Conservation (phyloP, 1,140 invertebrate species). For the Sycophila sp. region DNA sequence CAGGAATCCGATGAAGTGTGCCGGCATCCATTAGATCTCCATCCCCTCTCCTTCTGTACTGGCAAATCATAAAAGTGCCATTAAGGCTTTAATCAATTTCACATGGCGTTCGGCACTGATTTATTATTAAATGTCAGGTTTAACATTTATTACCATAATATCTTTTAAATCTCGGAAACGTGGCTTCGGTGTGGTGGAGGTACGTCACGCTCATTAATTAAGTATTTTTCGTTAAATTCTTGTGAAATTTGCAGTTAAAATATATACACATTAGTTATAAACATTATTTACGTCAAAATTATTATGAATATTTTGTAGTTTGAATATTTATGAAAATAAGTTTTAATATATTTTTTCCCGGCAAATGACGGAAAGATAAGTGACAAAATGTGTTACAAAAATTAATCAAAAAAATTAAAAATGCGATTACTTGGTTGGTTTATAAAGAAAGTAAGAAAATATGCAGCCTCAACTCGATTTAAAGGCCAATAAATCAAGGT, state of each 20-base stretch:
- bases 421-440: neutral
- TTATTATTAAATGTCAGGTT: slow-evolving; percentile 32
- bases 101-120: slow-evolving; percentile 7
- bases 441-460: neutral
- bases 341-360: too few relatives aligned
- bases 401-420: neutral
- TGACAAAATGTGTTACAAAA: too few relatives aligned
- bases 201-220: neutral
- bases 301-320: too few relatives aligned
- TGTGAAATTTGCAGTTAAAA: too few relatives aligned
- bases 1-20: slow-evolving; percentile 63
- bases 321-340: too few relatives aligned
- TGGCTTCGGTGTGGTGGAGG: slow-evolving; percentile 2
- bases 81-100: slow-evolving; percentile 51
- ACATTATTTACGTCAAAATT: too few relatives aligned
- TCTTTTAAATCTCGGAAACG: slow-evolving; percentile 31
- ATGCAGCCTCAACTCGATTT: neutral
- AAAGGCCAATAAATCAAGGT: neutral
- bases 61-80: slow-evolving; percentile 67
- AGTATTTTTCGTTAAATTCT: too few relatives aligned
- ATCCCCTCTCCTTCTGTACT: slow-evolving; percentile 13
- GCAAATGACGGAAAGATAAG: too few relatives aligned
- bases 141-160: slow-evolving; percentile 20
- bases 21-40: slow-evolving; percentile 49
- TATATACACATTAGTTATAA: too few relatives aligned